These are phyloP conservation scores for Xerus rutilus DNA, from an alignment of 2,797 vertebrate species.

Conservation along the genomic window DNA sequence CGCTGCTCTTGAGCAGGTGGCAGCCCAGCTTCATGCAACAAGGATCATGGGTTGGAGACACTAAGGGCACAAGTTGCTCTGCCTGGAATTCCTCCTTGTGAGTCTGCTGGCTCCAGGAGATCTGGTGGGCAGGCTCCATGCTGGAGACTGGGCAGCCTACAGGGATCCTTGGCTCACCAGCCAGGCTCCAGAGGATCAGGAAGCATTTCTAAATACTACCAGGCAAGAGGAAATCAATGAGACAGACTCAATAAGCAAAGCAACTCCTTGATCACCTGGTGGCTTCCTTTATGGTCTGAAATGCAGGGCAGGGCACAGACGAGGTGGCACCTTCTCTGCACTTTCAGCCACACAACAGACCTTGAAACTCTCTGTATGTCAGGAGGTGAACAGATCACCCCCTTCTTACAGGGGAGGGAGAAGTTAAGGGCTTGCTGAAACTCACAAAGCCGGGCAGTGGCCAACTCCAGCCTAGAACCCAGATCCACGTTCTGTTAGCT, in stretches of 20 bases:
- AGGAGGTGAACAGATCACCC: not conserved
- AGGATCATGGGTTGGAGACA: not conserved
- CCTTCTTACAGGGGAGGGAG: not conserved
- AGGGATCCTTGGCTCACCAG: not conserved
- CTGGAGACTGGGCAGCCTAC: not conserved
- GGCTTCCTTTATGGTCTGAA: not conserved
- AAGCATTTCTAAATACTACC: constrained; percentile 30
- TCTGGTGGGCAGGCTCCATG: not conserved
- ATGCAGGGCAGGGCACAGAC: not conserved
- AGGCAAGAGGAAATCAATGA: constrained; percentile 61
- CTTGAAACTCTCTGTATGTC: not conserved
- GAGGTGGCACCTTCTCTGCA: not conserved
- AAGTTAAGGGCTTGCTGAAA: not conserved
- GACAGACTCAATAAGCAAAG: not conserved
- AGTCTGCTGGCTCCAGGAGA: not conserved
- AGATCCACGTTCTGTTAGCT: not conserved
- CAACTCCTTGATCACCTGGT: not conserved
- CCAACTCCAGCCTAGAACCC: not conserved
- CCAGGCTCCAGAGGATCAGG: not conserved
- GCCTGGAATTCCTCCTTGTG: not conserved
- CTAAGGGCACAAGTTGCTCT: not conserved
- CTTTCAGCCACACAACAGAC: not conserved
- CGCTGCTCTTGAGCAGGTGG: not conserved
- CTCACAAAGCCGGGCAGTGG: not conserved
- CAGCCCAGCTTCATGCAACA: not conserved